Base-by-base conservation (phyloP, 2,888 invertebrate species). In the Chironomus riparius region DNA sequence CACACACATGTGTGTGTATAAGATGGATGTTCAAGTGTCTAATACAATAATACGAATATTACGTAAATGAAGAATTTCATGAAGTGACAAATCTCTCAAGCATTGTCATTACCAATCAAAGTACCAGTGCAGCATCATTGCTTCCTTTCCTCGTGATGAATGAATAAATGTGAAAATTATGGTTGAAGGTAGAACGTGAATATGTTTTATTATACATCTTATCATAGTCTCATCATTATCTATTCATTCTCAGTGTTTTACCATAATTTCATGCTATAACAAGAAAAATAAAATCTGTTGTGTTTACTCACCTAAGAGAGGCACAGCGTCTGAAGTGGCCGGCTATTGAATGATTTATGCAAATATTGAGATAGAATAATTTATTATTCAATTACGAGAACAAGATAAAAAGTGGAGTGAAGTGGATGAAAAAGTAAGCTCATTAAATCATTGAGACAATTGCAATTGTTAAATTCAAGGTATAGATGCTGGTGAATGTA, bases 281-380 rank as follows among this genome's bases (percentile, higher is more conserved):
- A 65, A 72, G n/a, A 61, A 13, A 24, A n/a, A n/a, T n/a, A n/a
- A 62, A n/a, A 47, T 48, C 70, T 13, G n/a, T 72, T 61, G n/a
- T 18, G 15, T 56, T 56, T 15, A 56, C 81, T 86, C 85, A 89
- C 93, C 92, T 86, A 94, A 87, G 81, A 94, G 88, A 80, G 94
- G 94, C 82, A 95, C 94, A 80, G 94, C 94, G 85, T 95, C 95
- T 78, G 97, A 97, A 78, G 97, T 97, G 82, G 96, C 96, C 80
- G 97, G 97, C 95, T 72, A 22, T 70, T 18, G 56, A n/a, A 56
- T 56, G 56, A 56, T 56, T 56, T 15, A 56, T 56, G 56, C 18
- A 18, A 56, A 56, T n/a, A 15, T 15, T 18, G 38, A 38, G 22
- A 22, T 6, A 65, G 21, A 24, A 65, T 21, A 65, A 65, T 65